Conservation (phyloP, 2,888 invertebrate genomes). For the Schrankia costaestrigalis region DNA sequence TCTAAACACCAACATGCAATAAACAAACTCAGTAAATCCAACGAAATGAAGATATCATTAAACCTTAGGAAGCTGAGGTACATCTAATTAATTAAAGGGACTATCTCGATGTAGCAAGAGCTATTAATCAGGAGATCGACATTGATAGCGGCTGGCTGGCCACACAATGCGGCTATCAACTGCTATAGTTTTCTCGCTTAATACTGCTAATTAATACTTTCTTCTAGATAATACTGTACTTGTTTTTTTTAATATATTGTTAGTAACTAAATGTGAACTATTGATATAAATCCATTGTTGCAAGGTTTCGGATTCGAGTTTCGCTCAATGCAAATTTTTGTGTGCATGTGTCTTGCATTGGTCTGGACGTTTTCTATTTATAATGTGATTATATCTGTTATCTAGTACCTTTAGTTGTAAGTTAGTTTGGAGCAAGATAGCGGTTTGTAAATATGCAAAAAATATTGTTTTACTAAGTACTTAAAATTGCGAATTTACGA, state of each 20-base stretch:
- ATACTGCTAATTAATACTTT: conserved; percentile 11
- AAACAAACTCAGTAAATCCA: conserved; percentile 15
- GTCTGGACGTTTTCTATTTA: too few species aligned
- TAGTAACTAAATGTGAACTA: neutral
- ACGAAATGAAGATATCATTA: conserved; percentile 32
- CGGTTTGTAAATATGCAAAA: too few species aligned
- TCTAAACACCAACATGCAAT: conserved; percentile 1
- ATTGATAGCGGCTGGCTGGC: conserved; percentile 44
- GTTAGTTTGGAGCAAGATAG: too few species aligned
- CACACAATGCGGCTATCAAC: conserved; percentile 30
- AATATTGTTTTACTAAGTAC: too few species aligned
- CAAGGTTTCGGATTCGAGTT: too few species aligned
- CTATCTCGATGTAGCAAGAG: conserved; percentile 55
- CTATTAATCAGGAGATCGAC: conserved; percentile 68
- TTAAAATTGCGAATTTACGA: too few species aligned
- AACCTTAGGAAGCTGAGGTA: conserved; percentile 40
- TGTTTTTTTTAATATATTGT: neutral
- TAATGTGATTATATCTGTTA: too few species aligned
- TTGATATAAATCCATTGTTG: too few species aligned
- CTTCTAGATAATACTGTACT: conserved; percentile 4
- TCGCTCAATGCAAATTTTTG: too few species aligned
- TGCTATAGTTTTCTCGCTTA: conserved; percentile 13
- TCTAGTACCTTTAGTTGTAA: too few species aligned
- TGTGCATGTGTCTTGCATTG: too few species aligned
- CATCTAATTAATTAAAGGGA: conserved; percentile 66